Evolutionary conservation across 2,797 vertebrate species (phyloP), one percentile per base, ranked within the genome.

Genomic region (Diceros bicornis): DNA sequence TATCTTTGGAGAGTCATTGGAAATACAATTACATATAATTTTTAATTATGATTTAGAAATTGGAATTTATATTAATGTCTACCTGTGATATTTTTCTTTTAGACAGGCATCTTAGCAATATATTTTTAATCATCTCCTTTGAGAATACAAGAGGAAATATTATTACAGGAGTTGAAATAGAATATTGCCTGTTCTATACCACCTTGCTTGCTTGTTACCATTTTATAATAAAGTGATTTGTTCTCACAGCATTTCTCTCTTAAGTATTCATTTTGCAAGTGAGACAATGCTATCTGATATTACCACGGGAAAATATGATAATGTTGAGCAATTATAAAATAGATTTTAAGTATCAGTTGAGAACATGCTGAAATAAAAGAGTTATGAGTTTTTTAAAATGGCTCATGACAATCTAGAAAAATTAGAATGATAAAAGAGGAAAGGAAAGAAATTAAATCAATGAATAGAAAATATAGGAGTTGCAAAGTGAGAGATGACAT

Each of bases 71-170:
- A 52, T 89, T 34, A 41, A 47, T 84, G 8, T 27, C 17, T 88
- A 50, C 32, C 71, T 68, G 14, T 74, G 4, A 47, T 74, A 64
- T 27, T 82, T 95, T 89, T 83, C 34, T 66, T 96, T 93, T 41
- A 37, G 6, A 68, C 18, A 96, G 55, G 41, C 3, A 55, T 44
- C 4, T 29, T 57, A 74, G 32, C 34, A 68, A 72, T 94, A 44
- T 4, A 32, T 34, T 81, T 84, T 95, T 61, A 66, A 85, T 75
- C 4, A 59, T 66, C 23, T n/a, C 27, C 34, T 87, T 93, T 91
- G 44, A 72, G 37, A 89, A 25, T 83, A 21, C 1, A 78, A 83
- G 29, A 97, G 52, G 34, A 89, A 34, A 78, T 82, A 32, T 66
- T 86, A 50, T 66, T 34, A 41, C 34, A 16, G 16, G 27, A 55